Evolutionary conservation across 1,140 invertebrate species (phyloP), one percentile per base, ranked within the genome.

Genomic region (Drosophila lini): DNA sequence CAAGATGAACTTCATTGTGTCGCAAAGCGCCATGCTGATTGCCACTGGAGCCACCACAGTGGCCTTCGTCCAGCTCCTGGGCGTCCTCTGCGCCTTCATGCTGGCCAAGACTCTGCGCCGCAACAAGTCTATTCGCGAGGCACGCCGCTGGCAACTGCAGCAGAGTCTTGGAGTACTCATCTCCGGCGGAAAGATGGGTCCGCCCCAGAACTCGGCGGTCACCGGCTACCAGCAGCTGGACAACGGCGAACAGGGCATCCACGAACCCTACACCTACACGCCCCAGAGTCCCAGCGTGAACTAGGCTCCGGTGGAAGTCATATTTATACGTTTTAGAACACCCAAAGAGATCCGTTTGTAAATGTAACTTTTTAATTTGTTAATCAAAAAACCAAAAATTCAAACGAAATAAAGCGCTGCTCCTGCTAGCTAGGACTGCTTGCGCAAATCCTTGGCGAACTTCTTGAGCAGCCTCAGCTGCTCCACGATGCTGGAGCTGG

Each of bases 51-150:
- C 96, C 28, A 93, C 97, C 71, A 96, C 96, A 13, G 96, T 97
- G 73, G 95, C 96, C 38, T 95, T 97, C 81, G 95, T 97, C 81
- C 96, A 98, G 96, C 91, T 98, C 42, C 94, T 97, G 77, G 97
- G 97, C 55, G 96, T 98, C 19, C 94, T 97, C 61, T 98, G 97
- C 82, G 96, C 97, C 5, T 96, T 96, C 91, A 96, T 96, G 92
- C 92, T 98, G 88, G 97, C 96, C 48, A 95, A 95, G 80, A 95
- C 96, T 0, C 96, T 98, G 79, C 95, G 96, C 69, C 95, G 95
- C 78, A 95, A 97, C 71, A 97, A 97, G 85, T 95, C 94, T 2
- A 94, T 96, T 73, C 94, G 95, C 44, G 95, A 95, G 77, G 94
- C 94, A 52, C 94, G 95, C 45, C 94, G 94, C 36, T 96, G 95